These are phyloP conservation scores for Labia minor DNA, from an alignment of 2,888 invertebrate species.

Conservation along the genomic window DNA sequence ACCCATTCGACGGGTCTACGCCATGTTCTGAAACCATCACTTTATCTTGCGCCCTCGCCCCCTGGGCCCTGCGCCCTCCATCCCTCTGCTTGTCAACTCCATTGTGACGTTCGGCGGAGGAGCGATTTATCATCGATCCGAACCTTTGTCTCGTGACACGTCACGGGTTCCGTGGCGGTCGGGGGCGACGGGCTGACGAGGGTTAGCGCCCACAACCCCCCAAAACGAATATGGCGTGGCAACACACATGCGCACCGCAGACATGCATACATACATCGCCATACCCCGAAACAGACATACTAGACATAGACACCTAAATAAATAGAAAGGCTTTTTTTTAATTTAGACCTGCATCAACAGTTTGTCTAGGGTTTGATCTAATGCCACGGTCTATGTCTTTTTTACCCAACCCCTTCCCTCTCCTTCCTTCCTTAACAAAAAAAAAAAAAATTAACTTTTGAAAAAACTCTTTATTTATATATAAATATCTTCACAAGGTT, in stretches of 20 bases:
- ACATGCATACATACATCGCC: neutral
- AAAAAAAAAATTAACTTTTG: neutral
- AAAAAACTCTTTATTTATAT: neutral
- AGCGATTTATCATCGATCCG: conserved; percentile 35
- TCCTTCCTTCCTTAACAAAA: no score
- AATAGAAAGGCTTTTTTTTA: neutral
- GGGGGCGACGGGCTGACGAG: neutral
- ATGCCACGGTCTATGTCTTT: neutral
- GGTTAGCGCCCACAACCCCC: neutral
- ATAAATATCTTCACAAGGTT: neutral
- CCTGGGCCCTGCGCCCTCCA: conserved; percentile 16
- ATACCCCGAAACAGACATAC: neutral
- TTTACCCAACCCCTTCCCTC: neutral
- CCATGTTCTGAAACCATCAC: conserved; percentile 18
- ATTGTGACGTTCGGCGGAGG: conserved; percentile 26
- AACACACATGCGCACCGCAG: conserved; percentile 17
- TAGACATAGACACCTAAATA: conserved; percentile 16
- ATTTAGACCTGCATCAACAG: conserved; percentile 5
- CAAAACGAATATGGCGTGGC: conserved; percentile 21
- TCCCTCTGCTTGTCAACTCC: conserved; percentile 16
- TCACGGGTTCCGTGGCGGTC: no score
- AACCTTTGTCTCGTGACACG: conserved; percentile 21
- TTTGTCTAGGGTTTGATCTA: neutral
- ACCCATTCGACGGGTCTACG: neutral
- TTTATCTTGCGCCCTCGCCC: conserved; percentile 20